A percentile compares a stretch with the other conserved stretches of the same genome.
These are phyloP conservation scores for Neogobius melanostomus DNA, from an alignment of 2,113 vertebrate genomes.

Conservation along the genomic window DNA sequence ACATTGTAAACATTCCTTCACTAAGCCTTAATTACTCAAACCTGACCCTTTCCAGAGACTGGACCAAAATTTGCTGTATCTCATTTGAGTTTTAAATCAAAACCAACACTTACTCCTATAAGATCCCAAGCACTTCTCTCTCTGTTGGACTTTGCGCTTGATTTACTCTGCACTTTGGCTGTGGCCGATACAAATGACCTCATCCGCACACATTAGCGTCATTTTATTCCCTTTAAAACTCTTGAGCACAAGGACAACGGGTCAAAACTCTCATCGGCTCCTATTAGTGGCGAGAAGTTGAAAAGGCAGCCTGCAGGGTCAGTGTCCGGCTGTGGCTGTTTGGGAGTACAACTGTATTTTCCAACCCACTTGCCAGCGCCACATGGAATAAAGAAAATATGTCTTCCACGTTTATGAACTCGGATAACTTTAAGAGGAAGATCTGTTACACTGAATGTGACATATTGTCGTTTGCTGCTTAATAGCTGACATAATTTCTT, in stretches of 20 bases:
- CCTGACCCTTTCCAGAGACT: too few species aligned
- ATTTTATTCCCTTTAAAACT: slow-evolving; percentile 37
- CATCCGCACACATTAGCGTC: slow-evolving; percentile 5
- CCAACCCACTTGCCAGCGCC: neutral
- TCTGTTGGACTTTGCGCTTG: neutral
- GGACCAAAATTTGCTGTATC: too few species aligned
- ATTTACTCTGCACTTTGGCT: slow-evolving; percentile 22
- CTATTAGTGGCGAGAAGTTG: slow-evolving; percentile 45
- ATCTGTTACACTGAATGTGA: neutral
- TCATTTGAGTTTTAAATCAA: too few species aligned
- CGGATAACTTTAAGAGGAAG: neutral
- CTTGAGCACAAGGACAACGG: slow-evolving; percentile 48
- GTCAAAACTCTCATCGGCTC: slow-evolving; percentile 47
- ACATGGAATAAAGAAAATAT: neutral
- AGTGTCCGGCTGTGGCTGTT: neutral
- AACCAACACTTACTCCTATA: too few species aligned
- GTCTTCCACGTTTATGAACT: neutral
- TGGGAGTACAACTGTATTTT: neutral
- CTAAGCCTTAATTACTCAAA: too few species aligned
- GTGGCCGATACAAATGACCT: slow-evolving; percentile 39
- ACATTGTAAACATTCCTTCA: too few species aligned
- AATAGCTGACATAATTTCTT: neutral
- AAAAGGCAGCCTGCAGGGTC: slow-evolving; percentile 33
- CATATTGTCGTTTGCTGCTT: slow-evolving; percentile 2
- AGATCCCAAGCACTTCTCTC: neutral